Evolutionary conservation across 1,140 invertebrate genomes (phyloP), one percentile per base, ranked within the genome.

Genomic region (Drosophila burlai): DNA sequence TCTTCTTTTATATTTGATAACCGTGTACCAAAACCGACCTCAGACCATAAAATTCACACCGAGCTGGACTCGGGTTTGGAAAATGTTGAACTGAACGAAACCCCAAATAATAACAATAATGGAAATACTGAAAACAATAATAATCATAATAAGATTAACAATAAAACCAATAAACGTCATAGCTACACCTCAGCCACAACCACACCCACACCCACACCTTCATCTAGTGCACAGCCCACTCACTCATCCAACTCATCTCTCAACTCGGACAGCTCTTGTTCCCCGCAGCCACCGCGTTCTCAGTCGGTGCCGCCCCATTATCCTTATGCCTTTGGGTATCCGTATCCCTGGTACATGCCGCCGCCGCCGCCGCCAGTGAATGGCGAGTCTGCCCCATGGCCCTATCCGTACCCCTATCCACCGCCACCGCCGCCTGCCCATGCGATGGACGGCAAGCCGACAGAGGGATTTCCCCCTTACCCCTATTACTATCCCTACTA

Each of bases 51-150:
- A 91, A 81, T 85, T 87, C 80, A 87, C 81, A 77, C 83, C 86
- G 91, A 92, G 78, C 81, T 91, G 91, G 91, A 91, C 81, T 92
- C 86, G 83, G 86, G 86, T 82, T 82, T 86, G 89, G 89, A 89
- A 84, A 91, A 83, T 90, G 74, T 84, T 87, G 91, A 92, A 91
- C 83, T 91, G 83, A 92, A 92, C 91, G 91, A 92, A 91, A 58
- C 43, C 81, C 83, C 79, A 73, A 76, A 83, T 76, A 82, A 87
- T 78, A 71, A 81, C 52, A 65, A 81, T 75, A 72, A 90, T 80
- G 81, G 81, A 73, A 78, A 79, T 63, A 67, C 68, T 63, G 54
- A 76, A 59, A 74, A 78, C 55, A 66, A 83, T 49, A 71, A 83
- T 73, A 65, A 86, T 64, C 72, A 81, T 64, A 80, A 77, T 64